Conservation (phyloP, 2,113 vertebrate species). For the Parus major region DNA sequence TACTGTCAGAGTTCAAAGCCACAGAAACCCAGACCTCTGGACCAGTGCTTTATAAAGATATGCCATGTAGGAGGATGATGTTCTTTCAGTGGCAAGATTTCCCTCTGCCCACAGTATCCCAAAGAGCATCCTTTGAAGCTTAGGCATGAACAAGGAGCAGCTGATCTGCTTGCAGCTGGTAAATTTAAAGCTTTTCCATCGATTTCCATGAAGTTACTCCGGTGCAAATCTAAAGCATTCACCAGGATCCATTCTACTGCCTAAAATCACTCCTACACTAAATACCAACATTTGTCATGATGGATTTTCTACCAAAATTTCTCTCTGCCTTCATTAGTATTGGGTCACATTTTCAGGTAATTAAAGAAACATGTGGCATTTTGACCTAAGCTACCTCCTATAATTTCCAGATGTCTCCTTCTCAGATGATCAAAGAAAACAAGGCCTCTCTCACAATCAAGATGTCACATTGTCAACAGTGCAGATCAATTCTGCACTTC, state of each 20-base stretch:
- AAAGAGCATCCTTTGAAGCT: not conserved
- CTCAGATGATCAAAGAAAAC: conserved; percentile 61
- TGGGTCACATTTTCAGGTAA: conserved; percentile 56
- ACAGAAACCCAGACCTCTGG: not conserved
- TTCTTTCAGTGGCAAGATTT: not conserved
- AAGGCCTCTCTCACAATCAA: conserved; percentile 63
- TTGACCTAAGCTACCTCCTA: conserved; percentile 67
- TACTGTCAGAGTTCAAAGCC: not conserved
- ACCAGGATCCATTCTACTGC: not conserved
- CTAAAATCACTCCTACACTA: conserved; percentile 21
- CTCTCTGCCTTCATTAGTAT: conserved; percentile 49
- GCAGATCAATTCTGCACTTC: not conserved
- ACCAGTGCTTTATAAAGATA: not conserved
- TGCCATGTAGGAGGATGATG: not conserved
- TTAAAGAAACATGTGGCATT: conserved; percentile 68
- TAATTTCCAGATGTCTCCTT: conserved; percentile 68
- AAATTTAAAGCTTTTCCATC: not conserved
- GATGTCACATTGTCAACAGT: conserved; percentile 33
- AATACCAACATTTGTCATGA: not conserved
- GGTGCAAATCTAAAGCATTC: not conserved
- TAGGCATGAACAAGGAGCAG: not conserved
- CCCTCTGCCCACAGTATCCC: not conserved
- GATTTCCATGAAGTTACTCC: not conserved
- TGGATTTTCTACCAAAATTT: conserved; percentile 22
- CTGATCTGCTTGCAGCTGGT: not conserved